Percentiles rank a stretch among this genome's conserved stretches.
Evolutionary conservation across 1,140 invertebrate species (phyloP).

Genomic region (Papilio polytes): DNA sequence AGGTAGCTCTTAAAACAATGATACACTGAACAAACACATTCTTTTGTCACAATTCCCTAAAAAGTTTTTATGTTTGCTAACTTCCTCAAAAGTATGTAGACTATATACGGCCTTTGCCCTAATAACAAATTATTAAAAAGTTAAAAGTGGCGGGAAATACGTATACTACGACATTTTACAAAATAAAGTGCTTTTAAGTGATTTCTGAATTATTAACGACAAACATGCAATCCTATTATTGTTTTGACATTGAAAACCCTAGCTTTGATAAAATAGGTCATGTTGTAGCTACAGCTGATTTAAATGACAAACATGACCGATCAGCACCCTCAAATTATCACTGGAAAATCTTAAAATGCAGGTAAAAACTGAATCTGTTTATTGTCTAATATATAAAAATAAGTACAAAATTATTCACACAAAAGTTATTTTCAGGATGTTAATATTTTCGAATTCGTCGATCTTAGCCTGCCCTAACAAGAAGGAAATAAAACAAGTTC

Average conservation of each 20-base stretch:
- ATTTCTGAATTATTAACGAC: not conserved
- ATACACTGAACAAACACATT: no score
- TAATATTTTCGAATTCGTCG: slow-evolving; percentile 76
- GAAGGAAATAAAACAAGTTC: slow-evolving; percentile 66
- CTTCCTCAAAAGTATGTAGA: not conserved
- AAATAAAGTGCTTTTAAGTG: not conserved
- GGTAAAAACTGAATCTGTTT: slow-evolving; percentile 54
- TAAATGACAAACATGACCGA: slow-evolving; percentile 73
- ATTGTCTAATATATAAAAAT: not conserved
- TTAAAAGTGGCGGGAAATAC: slow-evolving; percentile 4
- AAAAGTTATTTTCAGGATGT: slow-evolving; percentile 66
- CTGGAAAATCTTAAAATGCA: slow-evolving; percentile 82
- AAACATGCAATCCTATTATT: slow-evolving; percentile 47
- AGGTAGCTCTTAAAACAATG: no score
- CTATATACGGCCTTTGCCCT: not conserved
- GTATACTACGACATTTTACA: not conserved
- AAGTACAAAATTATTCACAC: slow-evolving; percentile 24
- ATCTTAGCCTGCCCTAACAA: slow-evolving; percentile 74
- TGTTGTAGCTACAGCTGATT: slow-evolving; percentile 64
- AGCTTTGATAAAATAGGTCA: slow-evolving; percentile 66
- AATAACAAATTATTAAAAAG: not conserved
- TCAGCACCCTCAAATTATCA: slow-evolving; percentile 76
- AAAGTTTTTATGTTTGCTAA: not conserved
- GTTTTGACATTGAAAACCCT: slow-evolving; percentile 55
- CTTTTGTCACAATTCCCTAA: no score